Conservation (phyloP, 2,113 vertebrate species). For the Tupaia tana region DNA sequence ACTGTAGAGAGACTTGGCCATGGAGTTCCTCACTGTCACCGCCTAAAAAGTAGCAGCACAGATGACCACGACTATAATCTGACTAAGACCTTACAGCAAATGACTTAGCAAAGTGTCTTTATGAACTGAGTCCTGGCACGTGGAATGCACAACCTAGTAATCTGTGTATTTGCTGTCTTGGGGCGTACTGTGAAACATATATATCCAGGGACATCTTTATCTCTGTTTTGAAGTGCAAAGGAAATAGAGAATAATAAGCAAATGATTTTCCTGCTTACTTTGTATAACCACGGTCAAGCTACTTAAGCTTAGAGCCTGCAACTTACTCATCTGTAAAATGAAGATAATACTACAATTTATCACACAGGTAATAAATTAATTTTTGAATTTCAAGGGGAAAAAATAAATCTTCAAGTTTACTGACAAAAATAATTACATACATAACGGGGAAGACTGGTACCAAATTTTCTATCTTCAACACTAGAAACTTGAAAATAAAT, state of each 20-base stretch:
- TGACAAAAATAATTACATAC: not conserved
- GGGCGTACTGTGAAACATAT: not conserved
- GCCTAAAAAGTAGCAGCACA: slow-evolving; percentile 87
- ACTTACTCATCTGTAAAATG: not conserved
- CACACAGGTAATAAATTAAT: not conserved
- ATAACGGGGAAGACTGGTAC: not conserved
- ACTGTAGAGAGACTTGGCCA: slow-evolving; percentile 98
- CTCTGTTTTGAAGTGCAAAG: not conserved
- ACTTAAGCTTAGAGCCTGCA: not conserved
- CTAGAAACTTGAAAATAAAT: not conserved
- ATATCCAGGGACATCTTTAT: not conserved
- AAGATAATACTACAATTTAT: not conserved
- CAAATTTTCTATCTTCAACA: slow-evolving; percentile 22
- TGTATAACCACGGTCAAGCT: not conserved
- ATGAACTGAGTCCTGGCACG: not conserved
- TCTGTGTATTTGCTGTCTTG: not conserved
- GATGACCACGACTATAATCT: not conserved
- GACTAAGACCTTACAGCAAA: slow-evolving; percentile 35
- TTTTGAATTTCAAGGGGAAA: slow-evolving; percentile 32
- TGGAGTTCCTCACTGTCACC: slow-evolving; percentile 96
- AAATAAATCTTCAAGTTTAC: not conserved
- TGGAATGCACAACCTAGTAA: not conserved
- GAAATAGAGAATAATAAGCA: slow-evolving; percentile 31
- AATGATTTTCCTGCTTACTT: not conserved
- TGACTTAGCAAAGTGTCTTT: too few species aligned